Base-by-base conservation (phyloP, 2,797 vertebrate genomes). In the Lateolabrax maculatus region DNA sequence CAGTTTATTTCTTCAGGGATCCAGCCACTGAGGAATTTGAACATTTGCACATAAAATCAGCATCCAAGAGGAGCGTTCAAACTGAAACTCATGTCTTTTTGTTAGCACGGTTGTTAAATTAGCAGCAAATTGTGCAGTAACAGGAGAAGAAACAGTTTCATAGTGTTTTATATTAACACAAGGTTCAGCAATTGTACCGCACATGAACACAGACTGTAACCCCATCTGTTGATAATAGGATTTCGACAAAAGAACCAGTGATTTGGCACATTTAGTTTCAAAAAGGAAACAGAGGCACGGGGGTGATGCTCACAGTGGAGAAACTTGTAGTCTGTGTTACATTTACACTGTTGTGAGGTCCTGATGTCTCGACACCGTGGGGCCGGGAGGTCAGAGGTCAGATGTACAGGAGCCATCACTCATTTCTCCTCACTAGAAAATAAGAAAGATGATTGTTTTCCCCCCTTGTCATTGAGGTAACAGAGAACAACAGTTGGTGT, bases 11-110 rank as follows among this genome's bases (percentile, higher is more conserved):
- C 55, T 66, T 75, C 87, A 68, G 87, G 75, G 90, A 87, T 81
- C 90, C 91, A 92, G 88, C 89, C 83, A 10, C 87, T 84, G 81
- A 84, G 72, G 75, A 37, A 53, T 76, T 6, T 75, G 0, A 79
- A 71, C 61, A 66, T 74, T 53, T 78, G 25, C 19, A 66, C 29
- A 48, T 18, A 77, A 70, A 63, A 49, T 67, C 48, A 49, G 71
- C 67, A 39, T 25, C 25, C 36, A 34, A 67, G n/a, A 70, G 23
- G 16, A 52, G 4, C 64, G 29, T 29, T 69, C 4, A 19, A 67
- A 63, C 34, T n/a, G 1, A 49, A 71, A 64, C 21, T 61, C 9
- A 77, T 44, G 3, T 46, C 31, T 64, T 39, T 41, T 63, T 46
- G 46, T 31, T 56, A 43, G 48, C 66, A 51, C 65, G 76, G 44